Evolutionary conservation across 2,797 vertebrate species (phyloP).

Genomic region (Megaceryle alcyon): DNA sequence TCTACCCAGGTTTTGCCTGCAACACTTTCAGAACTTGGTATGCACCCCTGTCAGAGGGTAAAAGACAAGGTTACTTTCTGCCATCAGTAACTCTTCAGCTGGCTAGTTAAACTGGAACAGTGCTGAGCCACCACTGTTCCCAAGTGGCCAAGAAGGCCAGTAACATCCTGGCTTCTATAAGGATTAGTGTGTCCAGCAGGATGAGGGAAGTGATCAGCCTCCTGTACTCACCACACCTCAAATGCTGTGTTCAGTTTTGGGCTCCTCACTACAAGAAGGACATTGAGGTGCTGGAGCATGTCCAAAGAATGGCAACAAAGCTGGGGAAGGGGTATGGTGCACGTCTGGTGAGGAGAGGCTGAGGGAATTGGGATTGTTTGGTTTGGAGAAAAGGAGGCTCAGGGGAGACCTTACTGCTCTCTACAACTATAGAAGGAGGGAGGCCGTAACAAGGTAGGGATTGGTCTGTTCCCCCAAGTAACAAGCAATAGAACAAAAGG

Average conservation of each 20-base stretch:
- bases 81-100: not conserved
- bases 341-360: rapidly evolving
- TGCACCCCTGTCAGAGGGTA: not conserved
- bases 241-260: not conserved
- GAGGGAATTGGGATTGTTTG: not conserved
- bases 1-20: not conserved
- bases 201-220: rapidly evolving
- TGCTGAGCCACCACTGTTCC: not conserved
- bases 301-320: rapidly evolving
- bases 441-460: rapidly evolving
- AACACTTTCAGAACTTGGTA: not conserved
- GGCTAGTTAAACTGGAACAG: not conserved
- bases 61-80: not conserved
- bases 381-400: not conserved
- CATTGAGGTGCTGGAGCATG: rapidly evolving
- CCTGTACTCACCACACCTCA: rapidly evolving
- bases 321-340: not conserved
- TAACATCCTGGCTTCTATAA: not conserved
- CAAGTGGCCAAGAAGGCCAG: not conserved
- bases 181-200: not conserved
- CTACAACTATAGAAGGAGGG: not conserved
- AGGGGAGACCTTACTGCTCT: not conserved
- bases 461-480: not conserved
- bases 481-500: not conserved
- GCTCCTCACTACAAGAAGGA: not conserved